These are phyloP conservation scores for Eretmocerus hayati DNA, from an alignment of 2,888 invertebrate species.

Conservation along the genomic window DNA sequence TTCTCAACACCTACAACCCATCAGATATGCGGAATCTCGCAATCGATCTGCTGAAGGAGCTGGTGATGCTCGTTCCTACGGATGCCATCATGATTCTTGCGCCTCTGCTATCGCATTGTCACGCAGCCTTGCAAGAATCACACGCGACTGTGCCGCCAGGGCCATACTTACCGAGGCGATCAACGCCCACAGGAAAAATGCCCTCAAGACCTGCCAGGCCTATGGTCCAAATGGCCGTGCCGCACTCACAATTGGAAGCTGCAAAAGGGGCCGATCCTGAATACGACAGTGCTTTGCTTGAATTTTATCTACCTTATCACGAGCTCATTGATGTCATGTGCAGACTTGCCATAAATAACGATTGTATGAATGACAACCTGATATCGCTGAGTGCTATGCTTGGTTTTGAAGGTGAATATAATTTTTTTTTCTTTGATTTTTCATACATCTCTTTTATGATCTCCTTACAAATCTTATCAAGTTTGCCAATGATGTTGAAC, in stretches of 20 bases:
- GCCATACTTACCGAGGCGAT: conserved; percentile 70
- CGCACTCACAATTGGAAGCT: conserved; percentile 66
- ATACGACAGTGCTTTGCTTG: conserved; percentile 67
- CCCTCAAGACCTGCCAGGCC: conserved; percentile 68
- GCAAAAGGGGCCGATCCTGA: conserved; percentile 68
- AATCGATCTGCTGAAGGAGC: conserved; percentile 71
- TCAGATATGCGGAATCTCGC: conserved; percentile 74
- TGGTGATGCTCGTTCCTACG: conserved; percentile 69
- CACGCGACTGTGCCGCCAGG: conserved; percentile 65
- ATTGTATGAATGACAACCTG: conserved; percentile 77
- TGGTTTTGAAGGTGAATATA: conserved; percentile 70
- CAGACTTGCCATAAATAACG: conserved; percentile 81
- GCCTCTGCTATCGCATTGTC: conserved; percentile 78
- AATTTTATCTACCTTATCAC: conserved; percentile 83
- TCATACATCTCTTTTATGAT: no score
- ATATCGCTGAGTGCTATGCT: conserved; percentile 83
- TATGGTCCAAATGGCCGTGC: conserved; percentile 80
- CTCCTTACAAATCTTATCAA: no score
- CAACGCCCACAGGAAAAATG: conserved; percentile 56
- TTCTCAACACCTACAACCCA: conserved; percentile 84
- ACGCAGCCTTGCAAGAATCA: conserved; percentile 69
- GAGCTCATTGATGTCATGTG: conserved; percentile 81
- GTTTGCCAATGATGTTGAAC: no score
- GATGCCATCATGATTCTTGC: conserved; percentile 77
- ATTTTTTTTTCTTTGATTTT: not conserved